phyloP scores from a whole-genome alignment of 2,797 vertebrate species.

The Rhabdophis nuchalis region DNA sequence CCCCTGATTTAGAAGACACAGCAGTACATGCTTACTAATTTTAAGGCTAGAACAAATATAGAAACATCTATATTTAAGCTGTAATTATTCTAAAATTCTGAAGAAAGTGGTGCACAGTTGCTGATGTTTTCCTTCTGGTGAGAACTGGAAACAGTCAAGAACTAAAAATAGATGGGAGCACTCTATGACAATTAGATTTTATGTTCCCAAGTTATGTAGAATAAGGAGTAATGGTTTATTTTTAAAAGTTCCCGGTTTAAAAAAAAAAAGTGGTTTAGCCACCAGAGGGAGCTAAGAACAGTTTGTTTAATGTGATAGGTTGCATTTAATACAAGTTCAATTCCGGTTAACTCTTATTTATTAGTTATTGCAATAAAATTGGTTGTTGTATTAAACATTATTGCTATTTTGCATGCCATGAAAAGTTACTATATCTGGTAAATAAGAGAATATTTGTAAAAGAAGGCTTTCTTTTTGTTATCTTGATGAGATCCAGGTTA shows the following conservation, averaged over 20 bases:
- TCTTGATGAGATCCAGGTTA: not conserved
- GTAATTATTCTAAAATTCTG: not conserved
- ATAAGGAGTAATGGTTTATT: not conserved
- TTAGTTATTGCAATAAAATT: not conserved
- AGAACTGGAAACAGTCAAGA: conserved; percentile 2
- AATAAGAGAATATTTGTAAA: not conserved
- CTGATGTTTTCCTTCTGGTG: conserved; percentile 31
- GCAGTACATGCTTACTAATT: too few relatives aligned
- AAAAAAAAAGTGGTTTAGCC: conserved; percentile 24
- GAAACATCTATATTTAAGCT: conserved; percentile 24
- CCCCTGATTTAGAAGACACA: too few relatives aligned
- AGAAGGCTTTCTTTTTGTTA: not conserved
- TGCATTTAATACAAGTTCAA: not conserved
- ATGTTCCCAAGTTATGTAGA: conserved; percentile 27
- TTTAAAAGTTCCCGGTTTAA: not conserved
- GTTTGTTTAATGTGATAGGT: conserved; percentile 17
- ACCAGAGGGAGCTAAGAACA: not conserved
- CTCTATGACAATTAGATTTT: conserved; percentile 28
- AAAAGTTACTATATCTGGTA: not conserved
- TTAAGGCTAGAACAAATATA: not conserved
- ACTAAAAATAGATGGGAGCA: conserved; percentile 44
- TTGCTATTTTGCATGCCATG: not conserved
- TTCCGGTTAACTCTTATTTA: not conserved
- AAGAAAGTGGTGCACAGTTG: conserved; percentile 9
- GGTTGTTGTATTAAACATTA: not conserved